Evolutionary conservation across 2,113 vertebrate genomes (phyloP).

Genomic region (Hippocampus guttulatus): DNA sequence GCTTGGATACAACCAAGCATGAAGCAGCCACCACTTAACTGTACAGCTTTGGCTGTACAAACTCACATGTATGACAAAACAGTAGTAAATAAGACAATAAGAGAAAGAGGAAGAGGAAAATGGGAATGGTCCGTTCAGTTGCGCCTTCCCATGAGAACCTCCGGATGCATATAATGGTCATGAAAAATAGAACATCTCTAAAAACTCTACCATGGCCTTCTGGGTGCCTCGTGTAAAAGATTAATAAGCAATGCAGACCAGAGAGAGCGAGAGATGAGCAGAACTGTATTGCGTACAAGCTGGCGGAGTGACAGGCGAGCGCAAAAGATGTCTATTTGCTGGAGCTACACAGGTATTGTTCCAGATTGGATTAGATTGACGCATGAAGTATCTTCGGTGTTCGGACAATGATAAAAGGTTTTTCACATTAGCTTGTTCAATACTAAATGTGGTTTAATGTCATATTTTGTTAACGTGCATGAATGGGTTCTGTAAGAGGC

Average conservation of each 20-base stretch:
- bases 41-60: constrained; percentile 17
- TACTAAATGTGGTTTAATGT: neutral
- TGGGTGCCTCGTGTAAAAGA: constrained; percentile 57
- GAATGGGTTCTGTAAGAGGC: no score
- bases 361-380: constrained; percentile 6
- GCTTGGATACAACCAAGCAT: constrained; percentile 31
- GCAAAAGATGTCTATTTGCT: constrained; percentile 21
- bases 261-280: constrained; percentile 13
- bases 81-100: neutral
- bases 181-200: constrained; percentile 63
- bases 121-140: neutral
- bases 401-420: constrained; percentile 14
- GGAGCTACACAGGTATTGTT: constrained; percentile 17
- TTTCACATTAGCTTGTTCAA: neutral
- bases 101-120: neutral
- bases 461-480: neutral
- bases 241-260: constrained; percentile 38
- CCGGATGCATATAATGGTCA: constrained; percentile 58
- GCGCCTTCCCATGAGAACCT: constrained; percentile 25
- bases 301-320: constrained; percentile 8
- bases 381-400: neutral
- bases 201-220: constrained; percentile 50
- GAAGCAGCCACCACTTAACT: constrained; percentile 28
- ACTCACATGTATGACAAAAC: constrained; percentile 34
- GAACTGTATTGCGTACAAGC: constrained; percentile 17